Conservation (phyloP, 1,140 invertebrate species). For the Dendroctonus valens region DNA sequence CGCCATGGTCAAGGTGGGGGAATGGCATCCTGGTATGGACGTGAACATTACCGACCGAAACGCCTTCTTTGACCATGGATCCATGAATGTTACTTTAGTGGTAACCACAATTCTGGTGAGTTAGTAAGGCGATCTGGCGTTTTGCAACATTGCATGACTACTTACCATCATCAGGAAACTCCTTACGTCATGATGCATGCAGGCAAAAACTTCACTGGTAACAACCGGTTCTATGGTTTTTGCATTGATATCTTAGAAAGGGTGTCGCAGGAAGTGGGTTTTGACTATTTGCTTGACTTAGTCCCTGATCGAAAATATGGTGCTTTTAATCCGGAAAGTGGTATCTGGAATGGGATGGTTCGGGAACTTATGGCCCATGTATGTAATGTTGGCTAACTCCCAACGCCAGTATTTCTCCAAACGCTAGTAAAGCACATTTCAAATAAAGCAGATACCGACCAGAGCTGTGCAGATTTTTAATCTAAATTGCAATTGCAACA, state of each 20-base stretch:
- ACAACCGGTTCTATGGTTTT: slow-evolving; percentile 74
- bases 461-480: no score
- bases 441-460: no score
- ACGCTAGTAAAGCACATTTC: no score
- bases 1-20: slow-evolving; percentile 75
- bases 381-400: slow-evolving; percentile 38
- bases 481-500: no score
- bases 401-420: no score
- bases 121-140: background rate
- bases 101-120: slow-evolving; percentile 86
- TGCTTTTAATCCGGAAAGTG: slow-evolving; percentile 63
- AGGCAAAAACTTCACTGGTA: slow-evolving; percentile 64
- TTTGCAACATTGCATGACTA: slow-evolving; percentile 3
- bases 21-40: slow-evolving; percentile 72
- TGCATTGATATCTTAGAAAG: slow-evolving; percentile 72
- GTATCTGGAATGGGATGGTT: slow-evolving; percentile 84
- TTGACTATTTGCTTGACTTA: slow-evolving; percentile 72
- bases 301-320: slow-evolving; percentile 79
- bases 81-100: slow-evolving; percentile 83
- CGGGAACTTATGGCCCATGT: slow-evolving; percentile 74
- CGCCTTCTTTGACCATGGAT: slow-evolving; percentile 79
- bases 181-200: slow-evolving; percentile 72
- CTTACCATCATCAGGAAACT: slow-evolving; percentile 55
- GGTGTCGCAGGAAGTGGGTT: slow-evolving; percentile 65
- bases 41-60: slow-evolving; percentile 81